Base-by-base conservation (phyloP, 2,113 vertebrate genomes). In the Toxotes chatareus region DNA sequence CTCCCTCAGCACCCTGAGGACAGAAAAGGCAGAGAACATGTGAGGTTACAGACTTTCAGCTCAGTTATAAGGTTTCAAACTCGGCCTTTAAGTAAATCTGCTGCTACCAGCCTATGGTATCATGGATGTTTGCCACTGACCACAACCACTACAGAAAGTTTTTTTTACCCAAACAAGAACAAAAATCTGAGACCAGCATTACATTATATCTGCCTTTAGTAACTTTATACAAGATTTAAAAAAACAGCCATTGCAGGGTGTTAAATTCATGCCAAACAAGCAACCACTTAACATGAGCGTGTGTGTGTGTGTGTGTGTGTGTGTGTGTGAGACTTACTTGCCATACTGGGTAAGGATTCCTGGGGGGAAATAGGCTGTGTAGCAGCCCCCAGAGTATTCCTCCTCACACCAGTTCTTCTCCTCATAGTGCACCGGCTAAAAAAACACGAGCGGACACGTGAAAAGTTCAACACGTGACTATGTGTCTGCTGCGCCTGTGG, bases 351-450 rank as follows among this genome's bases (percentile, higher is more conserved):
- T 99, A 84, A 99, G 95, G 92, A 99, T 95, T 36, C 98, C 98
- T 0, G 98, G 98, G 36, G 98, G 98, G 80, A 97, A 98, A 80
- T 98, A 99, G 13, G 95, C 95, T 0, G 98, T 99, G 91, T 99
- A 99, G 92, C 98, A 99, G 47, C 98, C 98, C 4, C 96, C 98
- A 0, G 98, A 99, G 91, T 99, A 99, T 76, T 99, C 96, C 67
- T 99, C 98, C 75, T 99, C 98, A 93, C 97, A 97, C 98, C 98
- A 99, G 94, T 99, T 98, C 95, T 98, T 99, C 93, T 99, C 98
- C 93, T 99, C 98, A 17, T 99, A 99, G 90, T 99, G 98, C 59
- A 98, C 95, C 0, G 98, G 97, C 98, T 99, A 82, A 17, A 46
- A 27, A 79, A 56, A 90, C 61, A 68, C 46, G 67, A 51, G 31